Conservation (phyloP, 1,140 invertebrate species). For the Lethrus apterus region DNA sequence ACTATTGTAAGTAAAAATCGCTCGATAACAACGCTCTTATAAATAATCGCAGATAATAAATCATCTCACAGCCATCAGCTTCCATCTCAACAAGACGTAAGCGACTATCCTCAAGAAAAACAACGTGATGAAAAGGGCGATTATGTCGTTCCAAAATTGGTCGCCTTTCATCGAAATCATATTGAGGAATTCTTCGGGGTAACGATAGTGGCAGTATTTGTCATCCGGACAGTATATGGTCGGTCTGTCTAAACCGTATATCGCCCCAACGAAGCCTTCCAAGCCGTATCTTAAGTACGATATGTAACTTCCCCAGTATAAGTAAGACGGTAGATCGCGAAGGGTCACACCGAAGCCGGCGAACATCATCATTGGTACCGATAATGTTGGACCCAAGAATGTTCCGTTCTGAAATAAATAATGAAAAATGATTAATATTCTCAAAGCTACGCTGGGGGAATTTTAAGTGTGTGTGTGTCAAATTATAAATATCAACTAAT, state of each 20-base stretch:
- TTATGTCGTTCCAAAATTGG: slow-evolving; percentile 76
- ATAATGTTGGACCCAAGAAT: slow-evolving; percentile 68
- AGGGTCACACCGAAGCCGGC: slow-evolving; percentile 74
- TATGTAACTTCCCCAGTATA: slow-evolving; percentile 81
- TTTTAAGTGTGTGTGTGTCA: too few relatives aligned
- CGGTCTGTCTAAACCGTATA: slow-evolving; percentile 69
- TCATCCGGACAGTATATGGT: slow-evolving; percentile 54
- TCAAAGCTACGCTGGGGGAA: neutral
- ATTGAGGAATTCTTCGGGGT: slow-evolving; percentile 64
- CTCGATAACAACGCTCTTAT: too few relatives aligned
- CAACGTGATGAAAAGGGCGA: slow-evolving; percentile 63
- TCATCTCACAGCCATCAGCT: slow-evolving; percentile 60
- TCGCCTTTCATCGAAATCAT: slow-evolving; percentile 74
- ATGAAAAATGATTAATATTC: neutral
- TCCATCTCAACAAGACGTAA: slow-evolving; percentile 75
- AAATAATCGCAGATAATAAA: too few relatives aligned
- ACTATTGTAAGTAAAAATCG: too few relatives aligned
- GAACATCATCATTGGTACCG: slow-evolving; percentile 83
- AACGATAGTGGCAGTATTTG: slow-evolving; percentile 69
- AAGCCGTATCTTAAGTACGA: slow-evolving; percentile 83
- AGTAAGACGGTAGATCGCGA: slow-evolving; percentile 66
- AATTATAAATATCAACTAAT: too few relatives aligned
- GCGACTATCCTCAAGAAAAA: slow-evolving; percentile 63
- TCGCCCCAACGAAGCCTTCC: slow-evolving; percentile 74
- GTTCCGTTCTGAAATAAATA: slow-evolving; percentile 61